These are phyloP conservation scores for Drosophila navojoa DNA, from an alignment of 1,140 invertebrate genomes.

Conservation along the genomic window DNA sequence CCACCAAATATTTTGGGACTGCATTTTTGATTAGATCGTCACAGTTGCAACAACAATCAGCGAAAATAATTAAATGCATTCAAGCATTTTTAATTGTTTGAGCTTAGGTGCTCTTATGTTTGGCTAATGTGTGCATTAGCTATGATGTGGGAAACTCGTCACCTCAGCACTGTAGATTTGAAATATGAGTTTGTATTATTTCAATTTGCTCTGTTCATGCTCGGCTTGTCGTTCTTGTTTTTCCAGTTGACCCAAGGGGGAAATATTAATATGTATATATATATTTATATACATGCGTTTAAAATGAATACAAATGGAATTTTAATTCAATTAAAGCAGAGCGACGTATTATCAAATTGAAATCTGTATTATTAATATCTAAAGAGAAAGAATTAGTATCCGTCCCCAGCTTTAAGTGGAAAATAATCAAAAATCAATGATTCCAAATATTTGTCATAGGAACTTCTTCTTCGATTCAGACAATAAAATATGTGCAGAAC, in stretches of 20 bases:
- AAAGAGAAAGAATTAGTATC: no score
- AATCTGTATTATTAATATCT: no score
- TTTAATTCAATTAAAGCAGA: no score
- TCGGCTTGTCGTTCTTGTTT: slow-evolving; percentile 27
- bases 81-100: slow-evolving; percentile 80
- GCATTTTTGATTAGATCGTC: slow-evolving; percentile 76
- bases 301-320: neutral
- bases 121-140: slow-evolving; percentile 32
- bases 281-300: no score
- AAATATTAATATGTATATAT: slow-evolving; percentile 2
- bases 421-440: no score
- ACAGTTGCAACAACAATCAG: slow-evolving; percentile 68
- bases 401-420: no score
- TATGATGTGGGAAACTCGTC: slow-evolving; percentile 3
- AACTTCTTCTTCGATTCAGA: no score
- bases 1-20: slow-evolving; percentile 56
- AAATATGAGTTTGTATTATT: slow-evolving; percentile 44
- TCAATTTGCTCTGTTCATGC: slow-evolving; percentile 17
- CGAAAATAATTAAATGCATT: slow-evolving; percentile 79
- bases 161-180: slow-evolving; percentile 61
- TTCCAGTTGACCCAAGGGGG: slow-evolving; percentile 14
- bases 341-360: no score
- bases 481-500: no score
- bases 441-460: no score
- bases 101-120: slow-evolving; percentile 66